Percentiles rank a stretch among this genome's conserved stretches.
These are phyloP conservation scores for Coregonus suidteri DNA, from an alignment of 2,797 vertebrate species.

Conservation along the genomic window DNA sequence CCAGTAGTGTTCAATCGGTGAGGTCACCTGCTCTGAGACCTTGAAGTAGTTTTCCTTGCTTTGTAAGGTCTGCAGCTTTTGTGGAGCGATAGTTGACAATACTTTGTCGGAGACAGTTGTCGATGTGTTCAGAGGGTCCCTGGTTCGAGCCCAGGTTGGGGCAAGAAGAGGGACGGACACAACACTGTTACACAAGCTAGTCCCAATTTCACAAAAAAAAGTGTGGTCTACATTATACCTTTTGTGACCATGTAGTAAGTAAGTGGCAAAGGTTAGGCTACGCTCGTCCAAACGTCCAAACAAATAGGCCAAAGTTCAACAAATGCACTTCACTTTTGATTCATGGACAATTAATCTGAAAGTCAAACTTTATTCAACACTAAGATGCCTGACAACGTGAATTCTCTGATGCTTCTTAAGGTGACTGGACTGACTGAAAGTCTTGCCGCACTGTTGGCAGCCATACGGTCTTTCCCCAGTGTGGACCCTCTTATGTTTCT, in stretches of 20 bases:
- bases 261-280: background rate
- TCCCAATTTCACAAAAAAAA: background rate
- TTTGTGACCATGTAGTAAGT: no score
- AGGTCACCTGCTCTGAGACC: background rate
- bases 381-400: slow-evolving; percentile 35
- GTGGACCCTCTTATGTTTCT: slow-evolving; percentile 53
- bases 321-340: background rate
- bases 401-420: slow-evolving; percentile 52
- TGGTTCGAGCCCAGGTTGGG: background rate
- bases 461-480: slow-evolving; percentile 55
- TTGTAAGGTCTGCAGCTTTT: background rate
- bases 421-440: slow-evolving; percentile 54
- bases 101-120: background rate
- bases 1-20: background rate
- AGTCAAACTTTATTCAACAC: background rate
- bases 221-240: background rate
- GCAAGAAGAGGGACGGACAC: background rate
- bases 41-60: background rate
- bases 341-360: background rate
- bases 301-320: background rate
- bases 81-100: background rate
- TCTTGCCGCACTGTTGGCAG: slow-evolving; percentile 45
- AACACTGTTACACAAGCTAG: background rate
- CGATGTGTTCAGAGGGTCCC: background rate
- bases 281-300: background rate